These are phyloP conservation scores for Eulemur macaco DNA, from an alignment of 2,113 vertebrate species.

Conservation along the genomic window DNA sequence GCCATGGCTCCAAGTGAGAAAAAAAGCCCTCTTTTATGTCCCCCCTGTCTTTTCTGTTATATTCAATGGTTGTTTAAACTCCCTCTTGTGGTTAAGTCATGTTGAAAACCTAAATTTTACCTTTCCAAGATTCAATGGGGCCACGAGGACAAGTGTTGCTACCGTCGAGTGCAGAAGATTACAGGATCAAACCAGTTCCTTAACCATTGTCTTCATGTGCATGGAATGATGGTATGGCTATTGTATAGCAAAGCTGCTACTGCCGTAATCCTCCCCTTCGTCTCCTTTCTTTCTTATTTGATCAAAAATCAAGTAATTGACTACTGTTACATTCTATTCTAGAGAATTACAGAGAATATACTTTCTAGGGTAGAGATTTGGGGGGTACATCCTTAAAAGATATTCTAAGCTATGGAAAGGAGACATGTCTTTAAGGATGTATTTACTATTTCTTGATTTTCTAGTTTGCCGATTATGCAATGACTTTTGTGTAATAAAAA, in stretches of 20 bases:
- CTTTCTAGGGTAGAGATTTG: background rate
- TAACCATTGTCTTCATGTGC: background rate
- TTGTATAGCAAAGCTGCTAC: background rate
- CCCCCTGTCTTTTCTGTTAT: background rate
- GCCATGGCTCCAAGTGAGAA: background rate
- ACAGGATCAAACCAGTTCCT: background rate
- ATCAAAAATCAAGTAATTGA: background rate
- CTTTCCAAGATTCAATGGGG: background rate
- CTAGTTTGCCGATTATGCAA: background rate
- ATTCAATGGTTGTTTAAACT: constrained; percentile 67
- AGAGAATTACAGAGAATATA: background rate
- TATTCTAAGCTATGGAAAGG: background rate
- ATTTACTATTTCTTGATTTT: background rate
- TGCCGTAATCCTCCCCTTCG: background rate
- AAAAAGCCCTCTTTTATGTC: background rate
- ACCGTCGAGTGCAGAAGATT: background rate
- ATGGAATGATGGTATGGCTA: background rate
- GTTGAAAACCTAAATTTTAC: constrained; percentile 51
- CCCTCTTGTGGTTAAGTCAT: constrained; percentile 80
- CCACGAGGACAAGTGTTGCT: background rate
- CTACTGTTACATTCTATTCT: background rate
- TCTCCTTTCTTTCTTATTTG: background rate
- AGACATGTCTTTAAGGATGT: background rate
- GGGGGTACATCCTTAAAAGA: background rate
- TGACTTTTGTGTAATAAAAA: background rate